These are phyloP conservation scores for Penaeus vannamei DNA, from an alignment of 1,140 invertebrate genomes.

Conservation along the genomic window DNA sequence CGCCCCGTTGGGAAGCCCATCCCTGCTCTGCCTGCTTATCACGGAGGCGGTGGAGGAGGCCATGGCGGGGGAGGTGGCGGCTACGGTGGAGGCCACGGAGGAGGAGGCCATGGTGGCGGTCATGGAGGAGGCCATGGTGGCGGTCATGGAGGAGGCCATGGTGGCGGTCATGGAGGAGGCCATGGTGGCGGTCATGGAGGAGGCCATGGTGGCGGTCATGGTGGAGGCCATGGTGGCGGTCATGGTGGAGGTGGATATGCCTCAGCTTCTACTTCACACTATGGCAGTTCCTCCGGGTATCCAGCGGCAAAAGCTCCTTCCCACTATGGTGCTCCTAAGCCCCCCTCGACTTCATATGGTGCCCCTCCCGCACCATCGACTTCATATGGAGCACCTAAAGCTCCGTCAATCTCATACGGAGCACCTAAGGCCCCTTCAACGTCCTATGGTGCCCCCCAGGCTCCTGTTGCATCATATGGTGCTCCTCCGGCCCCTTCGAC, in stretches of 20 bases:
- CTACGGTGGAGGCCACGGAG: not conserved
- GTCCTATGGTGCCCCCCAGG: not conserved
- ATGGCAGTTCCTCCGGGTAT: not conserved
- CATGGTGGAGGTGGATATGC: slow-evolving; percentile 14
- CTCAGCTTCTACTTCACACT: not conserved
- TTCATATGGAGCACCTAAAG: not conserved
- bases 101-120: not conserved
- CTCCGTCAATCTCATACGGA: not conserved
- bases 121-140: not conserved
- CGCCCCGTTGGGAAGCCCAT: slow-evolving; percentile 59
- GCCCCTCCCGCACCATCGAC: not conserved
- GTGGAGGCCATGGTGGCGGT: slow-evolving; percentile 9
- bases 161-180: not conserved
- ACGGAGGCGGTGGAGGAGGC: not conserved
- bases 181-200: not conserved
- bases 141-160: not conserved
- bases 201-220: not conserved
- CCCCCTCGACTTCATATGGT: slow-evolving; percentile 5
- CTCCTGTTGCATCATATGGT: not conserved
- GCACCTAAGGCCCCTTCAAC: not conserved
- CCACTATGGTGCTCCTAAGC: slow-evolving; percentile 6
- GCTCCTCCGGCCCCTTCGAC: not conserved
- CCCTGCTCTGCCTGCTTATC: slow-evolving; percentile 45
- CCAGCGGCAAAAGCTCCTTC: not conserved
- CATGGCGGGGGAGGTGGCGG: not conserved